Percentiles rank a stretch among this genome's conserved stretches.
These are phyloP conservation scores for Aplidium turbinatum DNA, from an alignment of 23 tunicate species.

Conservation along the genomic window DNA sequence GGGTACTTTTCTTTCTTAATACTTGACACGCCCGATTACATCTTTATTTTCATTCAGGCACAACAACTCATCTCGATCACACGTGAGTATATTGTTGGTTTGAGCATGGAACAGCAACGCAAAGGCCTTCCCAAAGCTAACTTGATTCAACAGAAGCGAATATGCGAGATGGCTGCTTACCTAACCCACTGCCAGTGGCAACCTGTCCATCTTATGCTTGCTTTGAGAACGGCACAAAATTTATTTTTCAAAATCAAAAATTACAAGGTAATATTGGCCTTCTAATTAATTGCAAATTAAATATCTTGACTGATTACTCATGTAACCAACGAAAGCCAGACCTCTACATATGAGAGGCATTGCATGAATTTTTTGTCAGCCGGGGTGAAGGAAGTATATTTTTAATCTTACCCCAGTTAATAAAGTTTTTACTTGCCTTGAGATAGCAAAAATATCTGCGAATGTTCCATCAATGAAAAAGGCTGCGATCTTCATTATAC, in stretches of 20 bases:
- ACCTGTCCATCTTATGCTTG: slow-evolving; percentile 84
- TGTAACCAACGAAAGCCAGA: no score
- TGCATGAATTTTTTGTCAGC: no score
- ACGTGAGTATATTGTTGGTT: slow-evolving; percentile 93
- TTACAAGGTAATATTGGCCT: slow-evolving; percentile 96
- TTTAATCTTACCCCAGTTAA: no score
- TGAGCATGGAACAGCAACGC: slow-evolving; percentile 90
- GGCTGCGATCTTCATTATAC: no score
- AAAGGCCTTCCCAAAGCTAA: slow-evolving; percentile 72
- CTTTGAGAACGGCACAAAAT: slow-evolving; percentile 89
- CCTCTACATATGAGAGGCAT: no score
- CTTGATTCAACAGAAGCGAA: slow-evolving; percentile 67
- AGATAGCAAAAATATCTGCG: no score
- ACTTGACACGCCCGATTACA: no score
- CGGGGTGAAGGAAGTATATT: no score
- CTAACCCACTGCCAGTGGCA: slow-evolving; percentile 98
- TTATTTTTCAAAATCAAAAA: slow-evolving; percentile 87
- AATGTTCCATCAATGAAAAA: no score
- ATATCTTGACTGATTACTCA: no score
- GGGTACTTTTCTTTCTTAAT: no score
- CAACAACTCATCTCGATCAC: slow-evolving; percentile 84
- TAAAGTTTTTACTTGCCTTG: no score
- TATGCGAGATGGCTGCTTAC: slow-evolving; percentile 94
- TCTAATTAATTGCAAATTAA: not conserved
- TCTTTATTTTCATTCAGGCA: slow-evolving; percentile 58